These are phyloP conservation scores for Metopia argyrocephala DNA, from an alignment of 2,888 invertebrate species.

Conservation along the genomic window DNA sequence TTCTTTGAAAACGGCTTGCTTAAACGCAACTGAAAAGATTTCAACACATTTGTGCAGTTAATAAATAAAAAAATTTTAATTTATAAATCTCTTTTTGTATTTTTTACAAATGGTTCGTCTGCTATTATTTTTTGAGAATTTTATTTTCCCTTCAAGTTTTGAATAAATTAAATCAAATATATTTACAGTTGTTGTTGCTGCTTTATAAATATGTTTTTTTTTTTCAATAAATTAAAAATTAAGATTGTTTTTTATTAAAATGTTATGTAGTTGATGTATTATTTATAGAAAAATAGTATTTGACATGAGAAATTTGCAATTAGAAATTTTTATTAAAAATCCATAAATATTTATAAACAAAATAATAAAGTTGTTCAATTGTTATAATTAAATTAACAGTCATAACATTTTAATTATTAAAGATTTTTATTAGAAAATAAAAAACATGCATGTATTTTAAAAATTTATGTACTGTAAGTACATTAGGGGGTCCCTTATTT, in stretches of 20 bases:
- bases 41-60: constrained; percentile 69
- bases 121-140: constrained; percentile 18
- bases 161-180: constrained; percentile 33
- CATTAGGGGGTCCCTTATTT: no score
- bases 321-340: not conserved
- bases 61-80: constrained; percentile 66
- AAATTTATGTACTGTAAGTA: no score
- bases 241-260: not conserved
- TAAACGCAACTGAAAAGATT: constrained; percentile 72
- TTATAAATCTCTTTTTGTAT: constrained; percentile 55
- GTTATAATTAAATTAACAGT: not conserved
- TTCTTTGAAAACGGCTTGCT: constrained; percentile 70
- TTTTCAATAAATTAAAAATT: not conserved
- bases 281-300: no score
- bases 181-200: constrained; percentile 22
- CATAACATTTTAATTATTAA: not conserved
- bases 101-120: constrained; percentile 43
- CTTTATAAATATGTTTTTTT: constrained; percentile 9
- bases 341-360: not conserved
- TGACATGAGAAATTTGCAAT: no score
- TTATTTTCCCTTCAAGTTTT: constrained; percentile 32
- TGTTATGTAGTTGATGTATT: no score
- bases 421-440: no score
- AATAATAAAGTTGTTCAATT: not conserved
- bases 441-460: no score